Base-by-base conservation (phyloP, 2,888 invertebrate species). In the Macropis europaea region DNA sequence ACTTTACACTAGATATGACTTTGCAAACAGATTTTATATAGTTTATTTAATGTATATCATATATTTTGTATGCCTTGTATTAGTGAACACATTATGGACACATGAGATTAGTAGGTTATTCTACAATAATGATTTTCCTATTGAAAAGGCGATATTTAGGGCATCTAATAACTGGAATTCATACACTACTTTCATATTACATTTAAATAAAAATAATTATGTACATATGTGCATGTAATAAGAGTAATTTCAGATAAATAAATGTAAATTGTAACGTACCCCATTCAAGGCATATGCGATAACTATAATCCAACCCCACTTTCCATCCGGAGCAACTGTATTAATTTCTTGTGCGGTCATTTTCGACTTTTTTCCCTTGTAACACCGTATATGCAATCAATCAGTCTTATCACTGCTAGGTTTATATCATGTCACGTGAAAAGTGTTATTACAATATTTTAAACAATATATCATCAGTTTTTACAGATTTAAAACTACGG, bases 251-350 rank as follows among this genome's bases (percentile, higher is more conserved):
- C n/a, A n/a, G n/a, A n/a, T n/a, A n/a, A n/a, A n/a, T n/a, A n/a
- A n/a, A n/a, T n/a, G n/a, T n/a, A n/a, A n/a, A n/a, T n/a, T n/a
- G n/a, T n/a, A 66, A 93, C 93, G 92, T 90, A 94, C 94, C 89
- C 92, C 93, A 77, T 92, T 93, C 15, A 93, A 82, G 30, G 92
- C 93, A 77, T 91, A 92, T 0, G 92, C 93, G 54, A 93, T 85
- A 9, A 93, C 93, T 47, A 94, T 91, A 28, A 93, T 90, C 94
- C 94, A 94, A 11, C 94, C 94, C 87, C 93, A 94, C 11, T 94
- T 93, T 69, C 94, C 94, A 82, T 94, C 93, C 0, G 94, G 94
- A 34, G 93, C 92, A 30, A 87, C 71, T 71, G 85, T 84, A 24
- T 48, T 79, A 34, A 48, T 38, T 36, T 57, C 15, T 36, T 45